Conservation (phyloP, 2,888 invertebrate genomes). For the Plebejus anna region DNA sequence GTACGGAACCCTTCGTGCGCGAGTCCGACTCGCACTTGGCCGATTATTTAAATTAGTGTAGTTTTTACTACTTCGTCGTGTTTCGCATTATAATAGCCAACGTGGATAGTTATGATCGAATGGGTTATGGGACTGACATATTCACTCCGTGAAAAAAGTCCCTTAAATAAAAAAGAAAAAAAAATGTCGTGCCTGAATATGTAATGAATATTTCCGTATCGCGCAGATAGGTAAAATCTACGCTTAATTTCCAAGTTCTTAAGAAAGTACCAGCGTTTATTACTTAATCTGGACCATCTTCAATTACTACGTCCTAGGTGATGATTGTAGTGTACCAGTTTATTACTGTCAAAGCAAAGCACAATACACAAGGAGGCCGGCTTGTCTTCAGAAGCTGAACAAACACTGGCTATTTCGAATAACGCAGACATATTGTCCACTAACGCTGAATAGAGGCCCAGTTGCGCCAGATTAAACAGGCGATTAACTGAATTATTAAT, state of each 20-base stretch:
- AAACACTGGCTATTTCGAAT: constrained; percentile 29
- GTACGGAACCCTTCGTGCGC: too few species aligned
- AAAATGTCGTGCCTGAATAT: too few species aligned
- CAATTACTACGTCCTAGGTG: neutral
- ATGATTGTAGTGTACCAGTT: constrained; percentile 19
- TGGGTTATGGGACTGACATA: too few species aligned
- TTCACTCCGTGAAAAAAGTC: too few species aligned
- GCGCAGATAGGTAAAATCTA: neutral
- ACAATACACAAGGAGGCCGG: constrained; percentile 23
- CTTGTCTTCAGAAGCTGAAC: constrained; percentile 15
- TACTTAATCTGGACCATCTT: neutral
- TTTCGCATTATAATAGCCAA: too few species aligned
- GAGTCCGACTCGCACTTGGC: too few species aligned
- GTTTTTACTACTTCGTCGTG: too few species aligned
- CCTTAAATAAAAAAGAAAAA: too few species aligned
- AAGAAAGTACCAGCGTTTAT: neutral
- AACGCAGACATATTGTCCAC: constrained; percentile 30
- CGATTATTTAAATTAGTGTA: too few species aligned
- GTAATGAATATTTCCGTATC: neutral
- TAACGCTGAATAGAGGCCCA: constrained; percentile 7
- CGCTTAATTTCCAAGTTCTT: neutral
- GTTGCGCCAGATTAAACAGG: neutral
- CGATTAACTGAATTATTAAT: neutral
- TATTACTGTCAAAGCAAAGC: constrained; percentile 23
- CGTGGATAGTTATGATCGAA: too few species aligned